Percentiles rank a stretch among this genome's conserved stretches.
Evolutionary conservation across 1,140 invertebrate genomes (phyloP).

Genomic region (Meloidogyne chitwoodi): DNA sequence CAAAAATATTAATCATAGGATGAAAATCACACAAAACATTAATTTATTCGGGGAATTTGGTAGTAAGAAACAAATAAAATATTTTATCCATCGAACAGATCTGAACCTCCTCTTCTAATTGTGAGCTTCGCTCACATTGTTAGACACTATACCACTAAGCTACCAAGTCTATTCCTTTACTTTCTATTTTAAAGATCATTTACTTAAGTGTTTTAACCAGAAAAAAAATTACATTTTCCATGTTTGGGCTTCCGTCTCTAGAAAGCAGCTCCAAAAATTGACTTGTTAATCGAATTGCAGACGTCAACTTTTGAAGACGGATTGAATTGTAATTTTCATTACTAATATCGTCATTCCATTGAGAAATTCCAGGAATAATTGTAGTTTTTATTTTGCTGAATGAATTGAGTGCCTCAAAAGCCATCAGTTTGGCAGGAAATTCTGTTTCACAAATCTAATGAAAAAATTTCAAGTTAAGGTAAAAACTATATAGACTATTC

Average conservation of each 20-base stretch:
- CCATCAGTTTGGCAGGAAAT: slow-evolving; percentile 36
- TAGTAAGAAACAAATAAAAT: too few relatives aligned
- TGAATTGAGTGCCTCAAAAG: slow-evolving; percentile 15
- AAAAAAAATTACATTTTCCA: slow-evolving; percentile 41
- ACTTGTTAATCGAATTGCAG: slow-evolving; percentile 2
- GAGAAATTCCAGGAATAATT: background rate
- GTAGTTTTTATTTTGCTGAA: background rate
- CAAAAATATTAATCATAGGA: too few relatives aligned
- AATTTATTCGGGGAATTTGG: too few relatives aligned
- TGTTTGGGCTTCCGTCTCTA: slow-evolving; percentile 28
- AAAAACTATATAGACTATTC: too few relatives aligned
- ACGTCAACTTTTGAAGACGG: slow-evolving; percentile 20
- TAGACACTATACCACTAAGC: too few relatives aligned
- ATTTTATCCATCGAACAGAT: too few relatives aligned
- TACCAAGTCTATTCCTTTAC: too few relatives aligned
- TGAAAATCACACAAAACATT: too few relatives aligned
- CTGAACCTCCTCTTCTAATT: too few relatives aligned
- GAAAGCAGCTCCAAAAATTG: slow-evolving; percentile 33
- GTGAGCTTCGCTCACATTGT: too few relatives aligned
- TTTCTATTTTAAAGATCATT: too few relatives aligned
- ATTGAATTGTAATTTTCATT: background rate
- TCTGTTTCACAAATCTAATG: slow-evolving; percentile 37
- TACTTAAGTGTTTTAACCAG: too few relatives aligned
- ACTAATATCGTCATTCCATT: background rate
- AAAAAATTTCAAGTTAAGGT: background rate